Evolutionary conservation across 2,797 vertebrate species (phyloP).

Genomic region (Tenualosa thibaudeaui): DNA sequence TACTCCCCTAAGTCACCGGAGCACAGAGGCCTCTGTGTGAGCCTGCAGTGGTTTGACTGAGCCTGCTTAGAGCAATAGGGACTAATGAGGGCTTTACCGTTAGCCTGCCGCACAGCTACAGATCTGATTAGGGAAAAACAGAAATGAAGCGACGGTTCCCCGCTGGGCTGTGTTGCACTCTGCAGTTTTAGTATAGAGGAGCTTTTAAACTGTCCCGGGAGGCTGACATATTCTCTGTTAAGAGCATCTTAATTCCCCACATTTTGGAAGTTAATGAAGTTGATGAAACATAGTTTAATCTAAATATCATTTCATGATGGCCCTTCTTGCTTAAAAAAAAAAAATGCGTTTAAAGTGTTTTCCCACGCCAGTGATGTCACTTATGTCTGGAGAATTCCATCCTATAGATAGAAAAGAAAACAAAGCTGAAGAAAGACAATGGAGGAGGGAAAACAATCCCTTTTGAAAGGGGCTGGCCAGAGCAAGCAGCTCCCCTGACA

Average conservation of each 20-base stretch:
- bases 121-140: background rate
- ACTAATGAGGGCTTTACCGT: background rate
- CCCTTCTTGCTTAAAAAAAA: background rate
- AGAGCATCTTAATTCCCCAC: background rate
- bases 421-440: conserved; percentile 15
- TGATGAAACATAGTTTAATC: background rate
- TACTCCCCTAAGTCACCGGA: background rate
- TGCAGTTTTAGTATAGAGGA: background rate
- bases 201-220: background rate
- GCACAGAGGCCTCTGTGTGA: background rate
- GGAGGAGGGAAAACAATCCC: conserved; percentile 15
- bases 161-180: background rate
- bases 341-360: conserved; percentile 25
- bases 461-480: conserved; percentile 18
- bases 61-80: background rate
- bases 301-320: background rate
- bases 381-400: conserved; percentile 30
- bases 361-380: conserved; percentile 25
- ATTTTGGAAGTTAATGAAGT: background rate
- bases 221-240: background rate
- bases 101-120: background rate
- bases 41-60: background rate
- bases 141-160: background rate
- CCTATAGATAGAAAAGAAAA: conserved; percentile 33
- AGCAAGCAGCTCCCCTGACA: conserved; percentile 56